Percentiles rank a stretch among this genome's conserved stretches.
Evolutionary conservation across 2,888 invertebrate species (phyloP).

Genomic region (Metopia argyrocephala): DNA sequence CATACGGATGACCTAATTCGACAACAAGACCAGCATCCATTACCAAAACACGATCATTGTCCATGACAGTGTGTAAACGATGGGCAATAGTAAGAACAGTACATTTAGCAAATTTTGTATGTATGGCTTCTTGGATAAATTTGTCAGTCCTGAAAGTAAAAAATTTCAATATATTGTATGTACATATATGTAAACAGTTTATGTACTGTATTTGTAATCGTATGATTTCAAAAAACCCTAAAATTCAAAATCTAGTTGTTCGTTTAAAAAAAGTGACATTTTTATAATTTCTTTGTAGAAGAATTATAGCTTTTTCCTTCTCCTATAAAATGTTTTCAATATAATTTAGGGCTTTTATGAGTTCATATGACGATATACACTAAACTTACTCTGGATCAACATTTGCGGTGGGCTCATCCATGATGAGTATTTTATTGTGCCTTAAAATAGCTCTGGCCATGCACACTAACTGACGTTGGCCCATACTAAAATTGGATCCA

Average conservation of each 20-base stretch:
- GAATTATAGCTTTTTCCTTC: no score
- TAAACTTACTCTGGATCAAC: conserved; percentile 88
- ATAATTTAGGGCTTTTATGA: no score
- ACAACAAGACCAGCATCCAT: conserved; percentile 86
- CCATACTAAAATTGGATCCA: conserved; percentile 91
- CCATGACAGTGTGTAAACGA: conserved; percentile 93
- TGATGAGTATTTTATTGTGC: conserved; percentile 87
- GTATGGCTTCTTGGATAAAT: conserved; percentile 90
- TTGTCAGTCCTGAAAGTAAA: conserved; percentile 84
- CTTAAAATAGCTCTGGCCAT: conserved; percentile 90
- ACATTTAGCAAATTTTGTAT: conserved; percentile 87
- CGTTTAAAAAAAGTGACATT: no score
- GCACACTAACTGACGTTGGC: conserved; percentile 92
- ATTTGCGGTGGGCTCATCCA: conserved; percentile 96
- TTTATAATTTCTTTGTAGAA: no score
- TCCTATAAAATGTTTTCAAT: no score
- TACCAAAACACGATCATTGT: conserved; percentile 90
- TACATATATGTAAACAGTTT: no score
- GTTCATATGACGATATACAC: not conserved
- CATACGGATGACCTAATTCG: conserved; percentile 88
- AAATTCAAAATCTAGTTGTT: no score
- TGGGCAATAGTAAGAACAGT: conserved; percentile 96
- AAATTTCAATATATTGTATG: no score
- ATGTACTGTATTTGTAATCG: no score
- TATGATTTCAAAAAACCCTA: no score